These are phyloP conservation scores for Micromesistius poutassou DNA, from an alignment of 2,797 vertebrate genomes.

Conservation along the genomic window DNA sequence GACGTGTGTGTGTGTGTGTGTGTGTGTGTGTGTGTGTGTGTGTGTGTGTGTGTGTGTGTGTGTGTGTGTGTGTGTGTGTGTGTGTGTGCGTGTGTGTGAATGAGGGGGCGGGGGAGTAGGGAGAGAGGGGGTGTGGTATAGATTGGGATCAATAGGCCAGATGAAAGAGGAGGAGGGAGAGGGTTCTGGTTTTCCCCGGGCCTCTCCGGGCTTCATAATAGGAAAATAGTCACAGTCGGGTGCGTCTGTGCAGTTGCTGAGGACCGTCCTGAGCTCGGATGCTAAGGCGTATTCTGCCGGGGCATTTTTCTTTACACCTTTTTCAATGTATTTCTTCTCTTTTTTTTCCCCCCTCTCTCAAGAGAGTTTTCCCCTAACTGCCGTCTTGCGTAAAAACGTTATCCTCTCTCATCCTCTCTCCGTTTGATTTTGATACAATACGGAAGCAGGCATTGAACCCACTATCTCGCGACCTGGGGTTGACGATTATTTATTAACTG, in stretches of 20 bases:
- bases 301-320: not conserved
- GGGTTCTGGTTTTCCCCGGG: slow-evolving; percentile 37
- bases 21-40: too few relatives aligned
- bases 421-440: too few relatives aligned
- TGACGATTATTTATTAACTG: too few relatives aligned
- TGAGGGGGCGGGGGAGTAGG: not conserved
- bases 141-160: slow-evolving; percentile 50
- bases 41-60: too few relatives aligned
- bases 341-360: not conserved
- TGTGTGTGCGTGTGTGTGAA: not conserved
- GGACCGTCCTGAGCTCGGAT: slow-evolving; percentile 33
- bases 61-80: too few relatives aligned
- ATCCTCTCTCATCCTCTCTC: too few relatives aligned
- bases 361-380: not conserved
- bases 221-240: slow-evolving; percentile 55
- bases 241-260: slow-evolving; percentile 43
- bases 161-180: slow-evolving; percentile 44
- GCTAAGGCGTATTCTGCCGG: slow-evolving; percentile 39
- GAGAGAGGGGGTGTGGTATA: slow-evolving; percentile 27
- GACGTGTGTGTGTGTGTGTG: not conserved
- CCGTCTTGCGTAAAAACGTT: too few relatives aligned
- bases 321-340: not conserved
- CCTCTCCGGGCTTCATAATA: slow-evolving; percentile 46
- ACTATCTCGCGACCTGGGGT: too few relatives aligned
- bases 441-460: too few relatives aligned